A percentile compares a stretch with the other conserved stretches of the same genome.
Conservation (phyloP, 30 jellyfish, hydroid and myxozoan genomes). For the Hydra vulgaris region DNA sequence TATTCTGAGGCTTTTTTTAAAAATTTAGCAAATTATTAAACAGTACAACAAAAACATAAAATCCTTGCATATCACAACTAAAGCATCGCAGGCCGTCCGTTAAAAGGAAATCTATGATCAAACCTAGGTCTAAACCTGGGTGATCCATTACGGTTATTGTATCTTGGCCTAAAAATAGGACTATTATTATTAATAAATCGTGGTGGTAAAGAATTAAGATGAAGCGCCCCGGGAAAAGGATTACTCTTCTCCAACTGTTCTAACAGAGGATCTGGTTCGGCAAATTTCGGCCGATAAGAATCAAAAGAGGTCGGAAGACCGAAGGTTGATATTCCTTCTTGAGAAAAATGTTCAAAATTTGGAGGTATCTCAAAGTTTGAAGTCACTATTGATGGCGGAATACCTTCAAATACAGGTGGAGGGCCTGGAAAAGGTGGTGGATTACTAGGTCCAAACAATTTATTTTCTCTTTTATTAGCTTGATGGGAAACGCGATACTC, state of each 20-base stretch:
- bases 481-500: neutral
- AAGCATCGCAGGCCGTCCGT: neutral
- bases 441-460: neutral
- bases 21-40: neutral
- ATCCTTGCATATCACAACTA: neutral
- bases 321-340: neutral
- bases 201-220: slow-evolving; percentile 2
- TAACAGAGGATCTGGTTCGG: slow-evolving; percentile 29
- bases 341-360: neutral
- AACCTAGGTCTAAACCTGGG: slow-evolving; percentile 25
- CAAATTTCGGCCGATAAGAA: slow-evolving; percentile 6
- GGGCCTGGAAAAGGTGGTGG: slow-evolving; percentile 40
- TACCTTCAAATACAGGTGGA: slow-evolving; percentile 8
- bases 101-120: neutral
- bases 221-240: neutral
- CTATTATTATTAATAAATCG: slow-evolving; percentile 6
- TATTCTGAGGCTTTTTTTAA: neutral
- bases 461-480: neutral
- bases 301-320: neutral
- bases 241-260: slow-evolving; percentile 14
- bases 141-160: slow-evolving; percentile 9
- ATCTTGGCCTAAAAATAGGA: slow-evolving; percentile 15
- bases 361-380: neutral
- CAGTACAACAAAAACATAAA: neutral
- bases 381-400: neutral